Evolutionary conservation across 2,888 invertebrate species (phyloP).

Genomic region (Auanema sp.): DNA sequence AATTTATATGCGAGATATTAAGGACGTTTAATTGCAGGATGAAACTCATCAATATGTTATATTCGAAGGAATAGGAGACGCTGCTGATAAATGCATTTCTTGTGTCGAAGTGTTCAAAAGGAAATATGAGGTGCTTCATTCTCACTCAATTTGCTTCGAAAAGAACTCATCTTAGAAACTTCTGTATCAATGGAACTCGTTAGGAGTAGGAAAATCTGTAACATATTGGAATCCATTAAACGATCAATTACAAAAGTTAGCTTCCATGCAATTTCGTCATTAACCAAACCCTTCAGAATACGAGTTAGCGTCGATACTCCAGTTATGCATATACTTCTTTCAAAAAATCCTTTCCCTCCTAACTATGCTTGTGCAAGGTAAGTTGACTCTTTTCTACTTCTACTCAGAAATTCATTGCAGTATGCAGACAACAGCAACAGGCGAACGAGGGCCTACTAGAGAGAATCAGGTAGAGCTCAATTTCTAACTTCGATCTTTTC

Average conservation of each 20-base stretch:
- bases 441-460: too few relatives aligned
- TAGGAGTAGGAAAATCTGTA: constrained; percentile 11
- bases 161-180: constrained; percentile 11
- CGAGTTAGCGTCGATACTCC: constrained; percentile 24
- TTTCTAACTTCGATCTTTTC: too few relatives aligned
- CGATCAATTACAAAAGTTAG: constrained; percentile 15
- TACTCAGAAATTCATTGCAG: constrained; percentile 9
- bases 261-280: too few relatives aligned
- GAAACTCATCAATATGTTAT: constrained; percentile 17
- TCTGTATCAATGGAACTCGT: constrained; percentile 24
- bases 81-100: constrained; percentile 32
- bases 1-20: too few relatives aligned
- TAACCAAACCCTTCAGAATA: constrained; percentile 19
- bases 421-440: constrained; percentile 17
- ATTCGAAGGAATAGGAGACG: constrained; percentile 31
- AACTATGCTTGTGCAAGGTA: constrained; percentile 21
- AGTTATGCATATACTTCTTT: constrained; percentile 25
- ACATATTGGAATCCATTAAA: constrained; percentile 18
- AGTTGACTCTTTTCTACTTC: too few relatives aligned
- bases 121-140: constrained; percentile 12
- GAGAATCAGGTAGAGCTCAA: too few relatives aligned
- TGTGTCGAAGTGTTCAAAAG: constrained; percentile 38
- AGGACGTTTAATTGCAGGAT: constrained; percentile 9
- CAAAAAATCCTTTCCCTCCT: constrained; percentile 25
- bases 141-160: not conserved